A percentile compares a stretch with the other conserved stretches of the same genome.
Conservation (phyloP, 2,888 invertebrate species). For the Diachrysia chrysitis region DNA sequence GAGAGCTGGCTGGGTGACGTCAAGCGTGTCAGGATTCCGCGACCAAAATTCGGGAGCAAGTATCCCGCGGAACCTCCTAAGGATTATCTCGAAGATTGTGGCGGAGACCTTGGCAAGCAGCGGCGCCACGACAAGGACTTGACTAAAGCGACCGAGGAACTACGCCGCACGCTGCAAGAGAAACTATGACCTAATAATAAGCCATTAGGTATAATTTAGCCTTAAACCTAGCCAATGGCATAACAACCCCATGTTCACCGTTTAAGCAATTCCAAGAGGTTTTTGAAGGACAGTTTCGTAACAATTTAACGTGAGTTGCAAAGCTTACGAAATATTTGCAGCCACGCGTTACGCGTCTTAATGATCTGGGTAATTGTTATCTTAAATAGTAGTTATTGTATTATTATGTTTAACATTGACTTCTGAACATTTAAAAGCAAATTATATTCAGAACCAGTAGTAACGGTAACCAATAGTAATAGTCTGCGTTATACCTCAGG, state of each 20-base stretch:
- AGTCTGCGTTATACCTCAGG: constrained; percentile 2
- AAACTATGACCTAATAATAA: constrained; percentile 90
- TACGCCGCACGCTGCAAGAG: constrained; percentile 93
- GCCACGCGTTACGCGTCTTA: constrained; percentile 48
- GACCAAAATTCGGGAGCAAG: constrained; percentile 93
- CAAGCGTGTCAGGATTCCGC: constrained; percentile 94
- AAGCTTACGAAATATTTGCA: constrained; percentile 54
- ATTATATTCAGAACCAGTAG: constrained; percentile 1
- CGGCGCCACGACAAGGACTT: constrained; percentile 88
- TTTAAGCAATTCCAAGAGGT: constrained; percentile 63
- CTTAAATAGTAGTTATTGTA: constrained; percentile 38
- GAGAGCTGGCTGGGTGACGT: constrained; percentile 96
- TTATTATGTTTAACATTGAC: constrained; percentile 30
- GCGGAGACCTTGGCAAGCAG: constrained; percentile 87
- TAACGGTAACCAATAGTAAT: constrained; percentile 4
- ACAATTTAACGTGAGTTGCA: constrained; percentile 66
- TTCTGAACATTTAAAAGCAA: constrained; percentile 4
- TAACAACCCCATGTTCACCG: constrained; percentile 58
- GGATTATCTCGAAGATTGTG: constrained; percentile 92
- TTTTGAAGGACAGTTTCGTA: constrained; percentile 62
- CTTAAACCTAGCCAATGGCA: constrained; percentile 60
- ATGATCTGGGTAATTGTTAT: constrained; percentile 56
- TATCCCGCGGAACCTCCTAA: constrained; percentile 93
- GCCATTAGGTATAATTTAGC: constrained; percentile 66
- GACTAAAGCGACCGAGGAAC: constrained; percentile 92